Evolutionary conservation across 1,140 invertebrate genomes (phyloP).

Genomic region (Bactericera cockerelli): DNA sequence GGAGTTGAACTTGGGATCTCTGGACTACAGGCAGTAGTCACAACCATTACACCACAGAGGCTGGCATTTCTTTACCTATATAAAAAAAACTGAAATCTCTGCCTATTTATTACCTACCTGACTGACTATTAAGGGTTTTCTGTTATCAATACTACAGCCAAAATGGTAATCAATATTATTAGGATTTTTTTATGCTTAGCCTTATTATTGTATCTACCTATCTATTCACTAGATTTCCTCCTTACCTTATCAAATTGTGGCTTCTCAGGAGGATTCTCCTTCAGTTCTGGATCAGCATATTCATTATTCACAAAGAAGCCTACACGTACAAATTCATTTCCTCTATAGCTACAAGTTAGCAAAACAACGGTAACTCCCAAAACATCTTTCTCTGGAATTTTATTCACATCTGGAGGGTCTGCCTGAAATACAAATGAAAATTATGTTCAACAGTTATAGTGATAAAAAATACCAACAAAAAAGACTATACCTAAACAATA

Average conservation of each 20-base stretch:
- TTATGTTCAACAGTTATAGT: constrained; percentile 1
- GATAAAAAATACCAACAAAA: background rate
- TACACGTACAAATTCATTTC: constrained; percentile 90
- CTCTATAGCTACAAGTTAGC: constrained; percentile 83
- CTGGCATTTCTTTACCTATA: too few species aligned
- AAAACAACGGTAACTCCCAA: constrained; percentile 94
- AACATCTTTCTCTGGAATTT: constrained; percentile 89
- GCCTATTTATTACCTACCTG: too few species aligned
- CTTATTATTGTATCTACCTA: too few species aligned
- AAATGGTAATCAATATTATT: too few species aligned
- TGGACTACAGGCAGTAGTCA: too few species aligned
- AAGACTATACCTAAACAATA: background rate
- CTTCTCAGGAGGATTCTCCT: constrained; percentile 83
- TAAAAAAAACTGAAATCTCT: too few species aligned
- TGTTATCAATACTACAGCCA: too few species aligned
- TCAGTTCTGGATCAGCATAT: constrained; percentile 81
- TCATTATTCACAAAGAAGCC: constrained; percentile 99
- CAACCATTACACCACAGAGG: too few species aligned
- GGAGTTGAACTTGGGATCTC: too few species aligned
- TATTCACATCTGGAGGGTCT: constrained; percentile 79
- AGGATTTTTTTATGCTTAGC: too few species aligned
- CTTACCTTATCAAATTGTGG: constrained; percentile 82
- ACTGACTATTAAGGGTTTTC: too few species aligned
- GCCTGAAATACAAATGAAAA: constrained; percentile 54
- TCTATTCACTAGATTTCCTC: too few species aligned